Evolutionary conservation across 1,140 invertebrate genomes (phyloP).

Genomic region (Leptoteleia sp.): DNA sequence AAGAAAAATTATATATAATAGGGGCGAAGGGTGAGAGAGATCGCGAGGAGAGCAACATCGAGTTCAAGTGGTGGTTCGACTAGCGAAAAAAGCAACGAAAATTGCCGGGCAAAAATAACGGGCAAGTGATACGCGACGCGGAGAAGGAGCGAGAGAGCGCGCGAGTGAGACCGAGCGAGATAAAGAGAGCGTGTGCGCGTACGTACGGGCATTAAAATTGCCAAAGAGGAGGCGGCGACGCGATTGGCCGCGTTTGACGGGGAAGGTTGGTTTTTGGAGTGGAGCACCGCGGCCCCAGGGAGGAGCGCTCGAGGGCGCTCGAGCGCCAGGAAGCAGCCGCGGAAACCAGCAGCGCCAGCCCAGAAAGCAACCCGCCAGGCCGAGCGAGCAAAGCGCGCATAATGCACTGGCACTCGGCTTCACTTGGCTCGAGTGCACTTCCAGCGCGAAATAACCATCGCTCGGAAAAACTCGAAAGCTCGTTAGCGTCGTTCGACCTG

Average conservation of each 20-base stretch:
- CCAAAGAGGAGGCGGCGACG: conserved; percentile 36
- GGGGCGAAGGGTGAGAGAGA: too few relatives aligned
- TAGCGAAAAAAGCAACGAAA: conserved; percentile 8
- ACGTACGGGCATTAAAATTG: conserved; percentile 62
- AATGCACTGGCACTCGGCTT: conserved; percentile 69
- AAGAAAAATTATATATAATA: too few relatives aligned
- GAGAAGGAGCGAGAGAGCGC: conserved; percentile 9
- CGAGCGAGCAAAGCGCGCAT: conserved; percentile 57
- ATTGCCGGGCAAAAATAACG: conserved; percentile 36
- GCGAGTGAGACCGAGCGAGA: too few relatives aligned
- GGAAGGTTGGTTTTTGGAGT: conserved; percentile 77
- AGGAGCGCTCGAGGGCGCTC: conserved; percentile 76
- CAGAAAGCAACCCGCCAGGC: conserved; percentile 36
- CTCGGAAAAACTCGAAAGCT: conserved; percentile 75
- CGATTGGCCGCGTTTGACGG: conserved; percentile 71
- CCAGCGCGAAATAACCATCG: conserved; percentile 67
- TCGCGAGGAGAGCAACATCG: not conserved
- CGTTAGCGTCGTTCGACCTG: conserved; percentile 73
- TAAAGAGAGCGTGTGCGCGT: conserved; percentile 11
- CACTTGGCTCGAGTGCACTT: conserved; percentile 72
- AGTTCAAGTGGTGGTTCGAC: not conserved
- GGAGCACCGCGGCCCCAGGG: conserved; percentile 71
- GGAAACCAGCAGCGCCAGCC: conserved; percentile 52
- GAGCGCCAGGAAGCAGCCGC: conserved; percentile 54
- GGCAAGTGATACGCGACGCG: conserved; percentile 20